A percentile compares a stretch with the other conserved stretches of the same genome.
Evolutionary conservation across 1,140 invertebrate genomes (phyloP).

Genomic region (Ceratosolen fusciceps): DNA sequence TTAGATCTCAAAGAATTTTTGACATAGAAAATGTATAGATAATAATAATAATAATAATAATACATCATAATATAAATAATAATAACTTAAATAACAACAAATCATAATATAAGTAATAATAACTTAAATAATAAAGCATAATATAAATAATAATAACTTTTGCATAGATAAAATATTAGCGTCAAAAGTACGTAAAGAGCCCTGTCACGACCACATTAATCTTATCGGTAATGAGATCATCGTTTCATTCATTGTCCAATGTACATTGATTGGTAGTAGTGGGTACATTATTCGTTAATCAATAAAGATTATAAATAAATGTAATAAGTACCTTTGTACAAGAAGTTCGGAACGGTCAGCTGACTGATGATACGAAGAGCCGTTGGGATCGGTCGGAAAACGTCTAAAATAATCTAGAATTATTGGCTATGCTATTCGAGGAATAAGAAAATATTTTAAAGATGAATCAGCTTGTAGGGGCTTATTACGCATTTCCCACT

Average conservation of each 20-base stretch:
- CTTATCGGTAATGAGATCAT: not conserved
- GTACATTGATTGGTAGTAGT: not conserved
- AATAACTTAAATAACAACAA: no score
- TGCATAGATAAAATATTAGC: no score
- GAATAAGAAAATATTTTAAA: not conserved
- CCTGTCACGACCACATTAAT: not conserved
- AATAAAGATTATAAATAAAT: not conserved
- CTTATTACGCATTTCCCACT: conserved; percentile 9
- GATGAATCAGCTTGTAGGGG: not conserved
- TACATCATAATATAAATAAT: no score
- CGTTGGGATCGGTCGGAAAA: not conserved
- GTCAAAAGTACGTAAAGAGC: not conserved
- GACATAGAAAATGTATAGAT: no score
- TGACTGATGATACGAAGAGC: no score
- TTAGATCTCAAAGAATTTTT: no score
- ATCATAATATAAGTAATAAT: no score
- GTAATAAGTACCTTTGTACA: not conserved
- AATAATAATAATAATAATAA: no score
- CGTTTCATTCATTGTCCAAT: not conserved
- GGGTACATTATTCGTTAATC: no score
- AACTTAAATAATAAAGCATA: no score
- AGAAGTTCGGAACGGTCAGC: not conserved
- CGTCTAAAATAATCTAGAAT: not conserved
- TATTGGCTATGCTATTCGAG: not conserved
- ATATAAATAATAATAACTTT: no score